Conservation (phyloP, 2,113 vertebrate species). For the Poeciliopsis occidentalis region DNA sequence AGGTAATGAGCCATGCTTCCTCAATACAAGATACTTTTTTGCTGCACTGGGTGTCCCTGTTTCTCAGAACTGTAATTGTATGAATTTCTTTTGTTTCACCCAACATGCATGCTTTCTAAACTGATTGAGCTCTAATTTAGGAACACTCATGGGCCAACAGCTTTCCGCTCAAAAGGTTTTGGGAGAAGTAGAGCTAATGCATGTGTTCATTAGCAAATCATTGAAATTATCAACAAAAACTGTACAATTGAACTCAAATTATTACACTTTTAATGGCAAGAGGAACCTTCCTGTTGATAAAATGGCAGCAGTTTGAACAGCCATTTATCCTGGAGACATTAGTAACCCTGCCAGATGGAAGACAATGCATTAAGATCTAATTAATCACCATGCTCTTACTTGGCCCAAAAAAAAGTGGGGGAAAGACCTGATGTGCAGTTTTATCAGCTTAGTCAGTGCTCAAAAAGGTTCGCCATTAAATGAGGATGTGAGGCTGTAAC, state of each 20-base stretch:
- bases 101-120: constrained; percentile 11
- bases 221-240: constrained; percentile 57
- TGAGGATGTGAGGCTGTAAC: constrained; percentile 29
- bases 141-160: constrained; percentile 23
- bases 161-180: neutral
- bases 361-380: constrained; percentile 66
- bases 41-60: neutral
- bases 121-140: constrained; percentile 22
- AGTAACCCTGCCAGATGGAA: constrained; percentile 72
- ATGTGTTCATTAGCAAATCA: constrained; percentile 46
- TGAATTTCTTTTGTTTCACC: neutral
- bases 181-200: constrained; percentile 32
- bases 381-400: constrained; percentile 68
- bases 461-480: constrained; percentile 47
- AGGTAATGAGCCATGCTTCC: neutral
- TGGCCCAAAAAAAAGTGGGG: constrained; percentile 47
- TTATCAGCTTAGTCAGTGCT: constrained; percentile 43
- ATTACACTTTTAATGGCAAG: constrained; percentile 54
- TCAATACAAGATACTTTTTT: neutral
- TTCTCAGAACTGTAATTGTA: neutral
- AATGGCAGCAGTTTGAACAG: constrained; percentile 62
- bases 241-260: constrained; percentile 52
- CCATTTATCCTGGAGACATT: constrained; percentile 66
- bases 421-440: constrained; percentile 53
- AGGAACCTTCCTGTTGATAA: constrained; percentile 40